phyloP scores from a whole-genome alignment of 2,888 invertebrate species.

The Macropis europaea region DNA sequence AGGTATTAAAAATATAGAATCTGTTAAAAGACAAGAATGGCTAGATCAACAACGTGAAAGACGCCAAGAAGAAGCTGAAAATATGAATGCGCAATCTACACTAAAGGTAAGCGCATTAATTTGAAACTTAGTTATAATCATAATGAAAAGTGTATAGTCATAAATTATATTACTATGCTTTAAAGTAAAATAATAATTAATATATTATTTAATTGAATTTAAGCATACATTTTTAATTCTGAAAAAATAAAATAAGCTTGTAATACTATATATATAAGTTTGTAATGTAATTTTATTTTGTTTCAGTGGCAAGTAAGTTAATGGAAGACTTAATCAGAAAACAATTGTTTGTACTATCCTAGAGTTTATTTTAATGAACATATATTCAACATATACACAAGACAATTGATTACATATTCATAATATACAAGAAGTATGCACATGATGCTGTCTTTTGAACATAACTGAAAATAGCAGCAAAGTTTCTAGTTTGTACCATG shows the following conservation, averaged over 20 bases:
- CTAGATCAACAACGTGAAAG: slow-evolving; percentile 82
- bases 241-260: too few species aligned
- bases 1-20: slow-evolving; percentile 85
- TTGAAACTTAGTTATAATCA: too few species aligned
- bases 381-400: not conserved
- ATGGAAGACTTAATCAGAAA: slow-evolving; percentile 3
- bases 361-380: not conserved
- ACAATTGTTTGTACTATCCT: not conserved
- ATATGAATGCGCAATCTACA: slow-evolving; percentile 51
- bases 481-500: slow-evolving; percentile 5
- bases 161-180: not conserved
- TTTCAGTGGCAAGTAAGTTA: slow-evolving; percentile 74
- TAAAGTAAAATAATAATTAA: not conserved
- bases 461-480: not conserved
- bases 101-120: slow-evolving; percentile 64
- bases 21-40: slow-evolving; percentile 83
- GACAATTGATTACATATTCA: not conserved
- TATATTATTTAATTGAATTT: not conserved
- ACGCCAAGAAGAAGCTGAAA: slow-evolving; percentile 81
- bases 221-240: not conserved
- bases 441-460: not conserved
- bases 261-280: too few species aligned
- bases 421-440: not conserved
- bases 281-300: slow-evolving; percentile 5
- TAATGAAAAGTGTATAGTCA: not conserved